These are phyloP conservation scores for Drosophila vallismaia DNA, from an alignment of 2,888 invertebrate species.

Conservation along the genomic window DNA sequence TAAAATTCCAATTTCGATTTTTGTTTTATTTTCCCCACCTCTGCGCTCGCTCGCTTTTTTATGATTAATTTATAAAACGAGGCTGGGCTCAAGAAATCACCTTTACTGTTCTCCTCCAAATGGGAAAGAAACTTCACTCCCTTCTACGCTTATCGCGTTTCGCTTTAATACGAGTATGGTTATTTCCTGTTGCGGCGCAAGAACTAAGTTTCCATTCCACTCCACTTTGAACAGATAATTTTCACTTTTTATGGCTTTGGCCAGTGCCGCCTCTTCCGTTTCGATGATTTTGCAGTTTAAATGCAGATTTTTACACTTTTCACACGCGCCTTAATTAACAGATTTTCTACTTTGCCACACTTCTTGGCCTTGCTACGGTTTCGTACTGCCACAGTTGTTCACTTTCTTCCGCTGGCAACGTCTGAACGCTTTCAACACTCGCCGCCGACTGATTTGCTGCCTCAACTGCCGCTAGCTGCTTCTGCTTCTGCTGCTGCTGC, in stretches of 20 bases:
- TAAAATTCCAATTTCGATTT: conserved; percentile 75
- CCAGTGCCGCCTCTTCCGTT: conserved; percentile 21
- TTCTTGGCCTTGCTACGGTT: conserved; percentile 37
- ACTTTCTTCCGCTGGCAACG: conserved; percentile 57
- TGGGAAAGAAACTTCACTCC: conserved; percentile 7
- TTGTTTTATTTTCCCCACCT: conserved; percentile 21
- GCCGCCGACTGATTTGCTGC: conserved; percentile 73
- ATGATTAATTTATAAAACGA: conserved; percentile 65
- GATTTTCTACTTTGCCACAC: conserved; percentile 48
- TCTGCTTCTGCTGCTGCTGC: background rate
- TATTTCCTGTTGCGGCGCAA: conserved; percentile 51
- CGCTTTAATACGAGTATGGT: conserved; percentile 7
- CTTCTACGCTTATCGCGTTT: conserved; percentile 12
- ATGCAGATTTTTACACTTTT: conserved; percentile 71
- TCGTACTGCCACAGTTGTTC: background rate
- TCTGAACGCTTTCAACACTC: conserved; percentile 80
- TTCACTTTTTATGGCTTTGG: conserved; percentile 65
- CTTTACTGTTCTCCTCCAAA: conserved; percentile 37
- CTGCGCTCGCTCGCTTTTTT: conserved; percentile 27
- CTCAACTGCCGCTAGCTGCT: conserved; percentile 59
- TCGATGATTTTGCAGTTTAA: conserved; percentile 31
- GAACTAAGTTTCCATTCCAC: conserved; percentile 36
- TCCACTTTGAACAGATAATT: conserved; percentile 60
- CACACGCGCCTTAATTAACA: conserved; percentile 63
- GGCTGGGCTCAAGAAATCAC: conserved; percentile 60